Base-by-base conservation (phyloP, 1,140 invertebrate species). In the Pomacea maculata region DNA sequence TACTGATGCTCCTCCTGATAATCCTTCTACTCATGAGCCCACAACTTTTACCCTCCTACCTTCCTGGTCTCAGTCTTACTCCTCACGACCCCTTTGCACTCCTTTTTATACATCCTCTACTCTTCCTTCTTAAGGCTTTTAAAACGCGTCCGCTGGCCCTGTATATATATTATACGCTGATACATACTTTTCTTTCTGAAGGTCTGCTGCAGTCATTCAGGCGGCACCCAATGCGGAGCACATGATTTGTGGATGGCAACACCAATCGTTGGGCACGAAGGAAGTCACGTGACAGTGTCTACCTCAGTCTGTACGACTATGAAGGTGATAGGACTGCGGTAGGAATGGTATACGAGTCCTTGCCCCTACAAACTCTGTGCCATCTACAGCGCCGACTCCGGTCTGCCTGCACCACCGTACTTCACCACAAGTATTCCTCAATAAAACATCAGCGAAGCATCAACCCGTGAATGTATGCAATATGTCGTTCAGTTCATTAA, bases 291-390 rank as follows among this genome's bases (percentile, higher is more conserved):
- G 29, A 83, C 79, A 2, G 68, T 87, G 34, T 67, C 74, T 15
- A 79, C 63, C 21, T 67, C 57, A 15, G 67, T 63, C 12, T 83
- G 83, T 72, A 54, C 68, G 34, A 57, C 25, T 19, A 57, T 45
- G 29, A 70, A 80, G 25, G n/a, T 84, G 21, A 65, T 68, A 52
- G 84, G 81, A 55, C 63, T 85, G 8, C 74, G 84, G 73, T 85
- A 85, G 57, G 83, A 79, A 0, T 85, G 84, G 84, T 67, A 73
- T 55, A 80, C 82, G n/a, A 84, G 81, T 79, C 84, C 84, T n/a
- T 85, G 84, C 76, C 29, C 17, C 1, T 78, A 83, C 45, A 84
- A 81, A 67, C 79, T 82, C n/a, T 85, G 84, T 34, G 73, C 83
- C 29, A 52, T 83, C 0, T 85, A 85, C 67, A 78, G 81, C 10